Evolutionary conservation across 2,888 invertebrate genomes (phyloP).

Genomic region (Drosophila atroscutellata): DNA sequence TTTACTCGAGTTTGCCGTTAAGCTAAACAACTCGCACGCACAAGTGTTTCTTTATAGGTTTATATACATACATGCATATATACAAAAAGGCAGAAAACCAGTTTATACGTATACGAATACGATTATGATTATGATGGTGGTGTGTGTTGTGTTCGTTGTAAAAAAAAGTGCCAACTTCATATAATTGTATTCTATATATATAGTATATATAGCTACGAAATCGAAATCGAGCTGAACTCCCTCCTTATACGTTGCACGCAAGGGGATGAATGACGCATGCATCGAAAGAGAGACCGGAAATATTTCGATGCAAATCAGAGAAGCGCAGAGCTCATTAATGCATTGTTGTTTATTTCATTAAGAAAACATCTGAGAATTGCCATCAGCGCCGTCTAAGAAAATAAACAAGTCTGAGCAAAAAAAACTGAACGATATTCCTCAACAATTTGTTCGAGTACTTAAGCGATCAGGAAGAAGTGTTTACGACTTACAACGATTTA

Average conservation of each 20-base stretch:
- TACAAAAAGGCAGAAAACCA: constrained; percentile 38
- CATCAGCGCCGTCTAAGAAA: constrained; percentile 8
- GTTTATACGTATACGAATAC: constrained; percentile 32
- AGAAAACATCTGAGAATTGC: constrained; percentile 26
- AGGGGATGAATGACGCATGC: constrained; percentile 56
- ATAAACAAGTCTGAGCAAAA: constrained; percentile 33
- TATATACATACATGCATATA: constrained; percentile 62
- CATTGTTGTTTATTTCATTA: constrained; percentile 48
- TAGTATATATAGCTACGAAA: constrained; percentile 27
- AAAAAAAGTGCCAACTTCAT: constrained; percentile 53
- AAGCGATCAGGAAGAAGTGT: constrained; percentile 3
- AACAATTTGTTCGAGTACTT: constrained; percentile 11
- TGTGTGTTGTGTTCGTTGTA: constrained; percentile 25
- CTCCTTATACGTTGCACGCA: constrained; percentile 5
- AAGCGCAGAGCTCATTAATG: constrained; percentile 39
- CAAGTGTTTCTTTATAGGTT: constrained; percentile 74
- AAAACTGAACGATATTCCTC: constrained; percentile 10
- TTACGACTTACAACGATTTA: constrained; percentile 60
- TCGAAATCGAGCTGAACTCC: constrained; percentile 37
- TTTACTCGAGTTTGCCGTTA: constrained; percentile 70
- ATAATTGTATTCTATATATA: constrained; percentile 21
- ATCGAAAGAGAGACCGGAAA: constrained; percentile 47
- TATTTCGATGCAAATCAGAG: constrained; percentile 51
- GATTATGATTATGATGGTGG: constrained; percentile 8
- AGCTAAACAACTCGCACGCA: constrained; percentile 66